Conservation (phyloP, 2,888 invertebrate species). For the Tridacna crocea region DNA sequence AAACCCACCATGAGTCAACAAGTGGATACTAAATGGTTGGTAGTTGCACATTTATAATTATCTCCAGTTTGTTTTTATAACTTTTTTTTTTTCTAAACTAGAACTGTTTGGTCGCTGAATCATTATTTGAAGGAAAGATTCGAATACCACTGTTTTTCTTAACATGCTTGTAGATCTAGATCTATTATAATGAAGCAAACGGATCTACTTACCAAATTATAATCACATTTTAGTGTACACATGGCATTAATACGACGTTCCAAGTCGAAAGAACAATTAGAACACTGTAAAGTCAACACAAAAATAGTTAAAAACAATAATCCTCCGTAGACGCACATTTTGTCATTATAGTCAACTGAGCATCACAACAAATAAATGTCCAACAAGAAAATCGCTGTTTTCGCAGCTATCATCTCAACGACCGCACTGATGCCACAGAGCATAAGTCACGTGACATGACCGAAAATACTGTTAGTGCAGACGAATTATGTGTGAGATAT, state of each 20-base stretch:
- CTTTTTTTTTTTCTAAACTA: no score
- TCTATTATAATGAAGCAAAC: not conserved
- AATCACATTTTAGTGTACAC: conserved; percentile 22
- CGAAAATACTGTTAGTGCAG: conserved; percentile 1
- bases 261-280: conserved; percentile 9
- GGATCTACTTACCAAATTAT: conserved; percentile 35
- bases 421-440: conserved; percentile 7
- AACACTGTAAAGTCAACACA: conserved; percentile 4
- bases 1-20: no score
- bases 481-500: not conserved
- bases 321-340: conserved; percentile 8
- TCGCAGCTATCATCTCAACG: conserved; percentile 8
- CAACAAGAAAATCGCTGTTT: conserved; percentile 8
- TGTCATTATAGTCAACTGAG: conserved; percentile 7
- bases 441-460: conserved; percentile 1
- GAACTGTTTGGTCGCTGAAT: no score
- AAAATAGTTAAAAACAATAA: conserved; percentile 2
- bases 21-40: no score
- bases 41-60: no score
- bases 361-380: conserved; percentile 1
- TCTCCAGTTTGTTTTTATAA: no score
- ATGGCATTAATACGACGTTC: conserved; percentile 17
- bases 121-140: no score
- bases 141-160: no score
- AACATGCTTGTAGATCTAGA: no score